Conservation (phyloP, 2,797 vertebrate genomes). For the Lepilemur ruficaudatus region DNA sequence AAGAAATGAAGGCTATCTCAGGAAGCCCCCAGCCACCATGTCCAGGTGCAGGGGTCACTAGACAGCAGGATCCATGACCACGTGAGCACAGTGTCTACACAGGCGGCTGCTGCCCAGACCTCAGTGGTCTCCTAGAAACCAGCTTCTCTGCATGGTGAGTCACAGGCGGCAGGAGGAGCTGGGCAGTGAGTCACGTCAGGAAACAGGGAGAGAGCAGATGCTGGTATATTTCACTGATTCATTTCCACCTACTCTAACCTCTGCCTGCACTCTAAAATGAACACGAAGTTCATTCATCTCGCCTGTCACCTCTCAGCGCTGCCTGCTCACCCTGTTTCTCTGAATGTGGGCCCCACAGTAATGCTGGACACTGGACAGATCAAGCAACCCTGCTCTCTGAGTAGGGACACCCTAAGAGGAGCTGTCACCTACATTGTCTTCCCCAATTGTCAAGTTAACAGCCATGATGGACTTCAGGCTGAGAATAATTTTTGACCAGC, state of each 20-base stretch:
- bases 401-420: neutral
- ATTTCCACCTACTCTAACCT: neutral
- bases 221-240: neutral
- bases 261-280: neutral
- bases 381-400: neutral
- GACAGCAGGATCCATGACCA: neutral
- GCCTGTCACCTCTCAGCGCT: neutral
- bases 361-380: neutral
- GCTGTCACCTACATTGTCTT: neutral
- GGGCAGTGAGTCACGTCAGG: neutral
- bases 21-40: neutral
- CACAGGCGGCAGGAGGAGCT: neutral
- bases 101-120: neutral
- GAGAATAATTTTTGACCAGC: neutral
- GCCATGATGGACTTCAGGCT: neutral
- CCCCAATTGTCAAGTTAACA: neutral
- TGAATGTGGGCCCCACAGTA: too few relatives aligned
- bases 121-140: conserved; percentile 47
- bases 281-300: neutral
- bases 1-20: neutral
- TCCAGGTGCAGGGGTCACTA: neutral
- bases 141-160: neutral
- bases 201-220: neutral
- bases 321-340: neutral
- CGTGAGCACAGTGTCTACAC: neutral